Evolutionary conservation across 2,113 vertebrate genomes (phyloP).

Genomic region (Stegastes partitus): DNA sequence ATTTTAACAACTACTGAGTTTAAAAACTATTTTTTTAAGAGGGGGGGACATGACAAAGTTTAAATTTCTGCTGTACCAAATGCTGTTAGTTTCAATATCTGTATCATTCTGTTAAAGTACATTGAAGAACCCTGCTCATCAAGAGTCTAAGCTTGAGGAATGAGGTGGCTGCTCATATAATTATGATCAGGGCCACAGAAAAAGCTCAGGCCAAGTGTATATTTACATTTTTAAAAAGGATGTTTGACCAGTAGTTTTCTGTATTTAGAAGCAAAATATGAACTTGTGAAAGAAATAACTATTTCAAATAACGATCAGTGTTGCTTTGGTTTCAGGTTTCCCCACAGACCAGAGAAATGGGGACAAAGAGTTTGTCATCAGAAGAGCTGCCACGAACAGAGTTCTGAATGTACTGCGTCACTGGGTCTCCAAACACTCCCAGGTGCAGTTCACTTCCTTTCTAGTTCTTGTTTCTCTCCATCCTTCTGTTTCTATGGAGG

Average conservation of each 20-base stretch:
- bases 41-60: no score
- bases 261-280: background rate
- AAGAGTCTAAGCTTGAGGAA: background rate
- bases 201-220: background rate
- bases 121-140: background rate
- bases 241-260: no score
- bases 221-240: background rate
- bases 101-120: no score
- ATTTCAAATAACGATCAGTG: background rate
- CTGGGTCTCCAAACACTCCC: constrained; percentile 98
- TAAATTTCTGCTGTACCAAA: no score
- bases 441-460: constrained; percentile 84
- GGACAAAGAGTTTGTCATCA: constrained; percentile 98
- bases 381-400: constrained; percentile 94
- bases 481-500: background rate
- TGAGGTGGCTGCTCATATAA: no score
- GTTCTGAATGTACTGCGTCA: constrained; percentile 97
- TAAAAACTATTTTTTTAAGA: no score
- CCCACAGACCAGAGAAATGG: constrained; percentile 95
- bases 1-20: no score
- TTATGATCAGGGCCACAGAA: background rate
- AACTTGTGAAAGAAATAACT: background rate
- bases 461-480: background rate
- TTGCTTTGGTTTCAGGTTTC: constrained; percentile 84
- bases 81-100: no score